These are phyloP conservation scores for Coturnix japonica DNA, from an alignment of 2,113 vertebrate genomes.

Conservation along the genomic window DNA sequence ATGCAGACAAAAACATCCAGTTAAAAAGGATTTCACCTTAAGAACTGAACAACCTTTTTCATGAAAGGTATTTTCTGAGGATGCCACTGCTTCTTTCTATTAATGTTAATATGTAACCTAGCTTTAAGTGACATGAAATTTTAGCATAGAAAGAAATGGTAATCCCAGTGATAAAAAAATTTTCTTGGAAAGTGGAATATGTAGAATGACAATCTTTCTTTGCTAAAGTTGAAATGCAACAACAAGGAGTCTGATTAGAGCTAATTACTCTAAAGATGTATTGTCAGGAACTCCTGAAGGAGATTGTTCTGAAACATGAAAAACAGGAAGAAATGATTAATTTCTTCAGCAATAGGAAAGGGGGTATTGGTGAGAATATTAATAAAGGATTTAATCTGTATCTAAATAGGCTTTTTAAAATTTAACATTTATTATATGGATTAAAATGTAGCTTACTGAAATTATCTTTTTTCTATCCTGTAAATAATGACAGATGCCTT, in stretches of 20 bases:
- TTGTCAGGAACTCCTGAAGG: slow-evolving; percentile 12
- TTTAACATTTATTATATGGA: slow-evolving; percentile 39
- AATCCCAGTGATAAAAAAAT: neutral
- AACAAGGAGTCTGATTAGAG: neutral
- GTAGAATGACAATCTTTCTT: neutral
- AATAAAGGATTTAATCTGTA: slow-evolving; percentile 25
- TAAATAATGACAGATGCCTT: slow-evolving; percentile 18
- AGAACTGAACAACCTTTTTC: neutral
- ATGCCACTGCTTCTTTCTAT: neutral
- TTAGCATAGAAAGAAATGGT: neutral
- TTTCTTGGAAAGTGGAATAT: neutral
- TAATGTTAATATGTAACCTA: neutral
- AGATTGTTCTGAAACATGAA: slow-evolving; percentile 21
- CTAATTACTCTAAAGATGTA: neutral
- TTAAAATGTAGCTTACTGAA: slow-evolving; percentile 42
- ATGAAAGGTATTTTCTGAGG: neutral
- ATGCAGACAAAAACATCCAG: neutral
- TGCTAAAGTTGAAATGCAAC: slow-evolving; percentile 1
- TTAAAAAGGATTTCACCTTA: neutral
- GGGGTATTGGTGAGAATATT: neutral
- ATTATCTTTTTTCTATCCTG: slow-evolving; percentile 37
- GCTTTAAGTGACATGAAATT: neutral
- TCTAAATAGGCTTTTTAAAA: slow-evolving; percentile 30
- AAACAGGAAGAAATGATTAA: neutral
- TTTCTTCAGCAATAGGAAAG: neutral